These are phyloP conservation scores for Cosmorhoe ocellata DNA, from an alignment of 2,888 invertebrate genomes.

Conservation along the genomic window DNA sequence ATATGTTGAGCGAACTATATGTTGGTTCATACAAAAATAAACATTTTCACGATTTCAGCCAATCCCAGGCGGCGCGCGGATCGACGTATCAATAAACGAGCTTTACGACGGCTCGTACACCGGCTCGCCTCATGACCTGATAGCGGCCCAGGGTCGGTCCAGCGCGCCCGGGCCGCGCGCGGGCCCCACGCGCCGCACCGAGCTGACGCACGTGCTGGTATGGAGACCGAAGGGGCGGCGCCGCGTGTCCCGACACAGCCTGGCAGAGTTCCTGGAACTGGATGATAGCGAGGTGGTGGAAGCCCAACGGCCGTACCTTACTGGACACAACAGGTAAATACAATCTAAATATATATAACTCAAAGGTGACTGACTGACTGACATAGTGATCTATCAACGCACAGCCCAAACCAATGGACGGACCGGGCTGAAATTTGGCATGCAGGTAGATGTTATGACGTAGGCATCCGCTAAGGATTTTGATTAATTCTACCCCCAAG, in stretches of 20 bases:
- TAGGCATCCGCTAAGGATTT: no score
- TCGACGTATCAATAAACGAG: conserved; percentile 98
- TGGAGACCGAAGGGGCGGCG: conserved; percentile 85
- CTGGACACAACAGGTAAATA: conserved; percentile 90
- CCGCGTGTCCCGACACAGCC: conserved; percentile 84
- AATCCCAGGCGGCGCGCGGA: conserved; percentile 90
- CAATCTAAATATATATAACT: background rate
- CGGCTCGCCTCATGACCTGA: conserved; percentile 94
- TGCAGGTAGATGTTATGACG: no score
- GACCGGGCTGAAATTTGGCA: no score
- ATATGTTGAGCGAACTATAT: no score
- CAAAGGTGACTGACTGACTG: no score
- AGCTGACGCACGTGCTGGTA: conserved; percentile 90
- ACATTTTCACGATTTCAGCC: conserved; percentile 69
- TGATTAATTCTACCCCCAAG: no score
- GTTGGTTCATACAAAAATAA: no score
- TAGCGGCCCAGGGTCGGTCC: conserved; percentile 90
- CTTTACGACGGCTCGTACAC: conserved; percentile 97
- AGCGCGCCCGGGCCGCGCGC: conserved; percentile 86
- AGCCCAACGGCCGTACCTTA: conserved; percentile 93
- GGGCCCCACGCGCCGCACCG: conserved; percentile 89
- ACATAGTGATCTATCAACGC: no score
- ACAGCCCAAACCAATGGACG: no score
- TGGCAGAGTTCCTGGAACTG: conserved; percentile 94
- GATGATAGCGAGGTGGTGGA: conserved; percentile 90